phyloP scores from a whole-genome alignment of 2,113 vertebrate genomes.

The Halichoerus grypus region DNA sequence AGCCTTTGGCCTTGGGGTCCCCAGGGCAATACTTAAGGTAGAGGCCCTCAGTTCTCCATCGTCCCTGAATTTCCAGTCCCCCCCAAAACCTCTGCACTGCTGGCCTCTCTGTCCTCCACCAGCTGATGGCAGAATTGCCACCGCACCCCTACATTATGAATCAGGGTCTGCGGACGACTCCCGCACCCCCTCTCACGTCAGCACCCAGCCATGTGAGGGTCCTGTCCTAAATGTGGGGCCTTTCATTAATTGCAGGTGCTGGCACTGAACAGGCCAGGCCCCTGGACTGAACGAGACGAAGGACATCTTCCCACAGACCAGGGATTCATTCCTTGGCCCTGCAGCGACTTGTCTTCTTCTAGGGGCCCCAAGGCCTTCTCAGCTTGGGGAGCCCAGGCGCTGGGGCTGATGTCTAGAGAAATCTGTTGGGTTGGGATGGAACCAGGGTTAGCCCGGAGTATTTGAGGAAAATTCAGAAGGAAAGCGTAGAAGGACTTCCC shows the following conservation, averaged over 20 bases:
- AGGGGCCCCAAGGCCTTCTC: not conserved
- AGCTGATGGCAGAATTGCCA: too few species aligned
- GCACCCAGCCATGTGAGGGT: fast-evolving
- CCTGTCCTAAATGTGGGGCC: not conserved
- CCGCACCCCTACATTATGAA: not conserved
- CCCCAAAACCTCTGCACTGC: too few species aligned
- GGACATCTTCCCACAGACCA: too few species aligned
- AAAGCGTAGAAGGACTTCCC: fast-evolving
- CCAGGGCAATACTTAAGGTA: fast-evolving
- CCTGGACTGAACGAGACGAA: not conserved
- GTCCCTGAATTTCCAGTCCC: not conserved
- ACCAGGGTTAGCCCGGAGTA: fast-evolving
- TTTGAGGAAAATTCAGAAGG: not conserved
- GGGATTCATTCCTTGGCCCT: not conserved
- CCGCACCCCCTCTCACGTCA: fast-evolving
- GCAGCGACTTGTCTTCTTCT: not conserved
- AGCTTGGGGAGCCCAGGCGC: not conserved
- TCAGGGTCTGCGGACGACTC: fast-evolving
- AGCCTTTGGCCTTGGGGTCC: fast-evolving
- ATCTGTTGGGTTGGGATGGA: not conserved
- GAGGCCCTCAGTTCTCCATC: not conserved
- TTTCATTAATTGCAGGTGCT: fast-evolving
- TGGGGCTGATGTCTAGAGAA: not conserved
- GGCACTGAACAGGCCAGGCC: fast-evolving
- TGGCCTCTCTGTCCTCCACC: fast-evolving